Evolutionary conservation across 2,888 invertebrate species (phyloP).

Genomic region (Platycheirus albimanus): DNA sequence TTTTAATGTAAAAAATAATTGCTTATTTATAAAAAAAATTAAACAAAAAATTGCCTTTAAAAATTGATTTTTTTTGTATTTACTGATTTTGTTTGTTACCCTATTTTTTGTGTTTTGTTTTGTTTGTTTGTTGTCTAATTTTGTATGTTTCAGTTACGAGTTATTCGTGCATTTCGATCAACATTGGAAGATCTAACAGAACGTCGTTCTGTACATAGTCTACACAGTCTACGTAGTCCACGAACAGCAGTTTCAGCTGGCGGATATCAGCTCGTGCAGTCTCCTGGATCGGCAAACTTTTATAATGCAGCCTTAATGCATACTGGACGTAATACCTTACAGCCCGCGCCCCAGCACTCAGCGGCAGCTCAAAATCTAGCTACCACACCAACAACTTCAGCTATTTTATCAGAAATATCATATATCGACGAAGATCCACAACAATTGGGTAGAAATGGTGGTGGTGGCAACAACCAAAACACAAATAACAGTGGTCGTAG

Average conservation of each 20-base stretch:
- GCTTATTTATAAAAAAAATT: conserved; percentile 38
- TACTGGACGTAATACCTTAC: conserved; percentile 76
- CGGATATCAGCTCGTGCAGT: conserved; percentile 75
- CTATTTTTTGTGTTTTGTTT: conserved; percentile 78
- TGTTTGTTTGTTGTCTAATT: conserved; percentile 82
- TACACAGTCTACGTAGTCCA: conserved; percentile 95
- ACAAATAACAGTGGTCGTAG: conserved; percentile 83
- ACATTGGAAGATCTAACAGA: conserved; percentile 99
- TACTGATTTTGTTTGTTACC: conserved; percentile 74
- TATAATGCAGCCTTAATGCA: conserved; percentile 80
- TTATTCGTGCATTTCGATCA: conserved; percentile 99
- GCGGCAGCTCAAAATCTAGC: conserved; percentile 73
- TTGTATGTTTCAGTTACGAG: conserved; percentile 96
- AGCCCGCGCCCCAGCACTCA: conserved; percentile 76
- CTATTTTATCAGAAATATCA: conserved; percentile 86
- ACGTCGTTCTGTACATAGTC: conserved; percentile 98
- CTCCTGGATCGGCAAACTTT: conserved; percentile 75
- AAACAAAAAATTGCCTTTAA: conserved; percentile 1
- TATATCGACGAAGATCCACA: conserved; percentile 87
- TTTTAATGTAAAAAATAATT: conserved; percentile 26
- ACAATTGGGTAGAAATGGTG: conserved; percentile 64
- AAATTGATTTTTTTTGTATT: conserved; percentile 49
- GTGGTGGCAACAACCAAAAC: conserved; percentile 76
- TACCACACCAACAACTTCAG: conserved; percentile 76
- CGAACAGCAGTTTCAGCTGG: conserved; percentile 85